Base-by-base conservation (phyloP, 2,113 vertebrate species). In the Leucoraja erinaceus region DNA sequence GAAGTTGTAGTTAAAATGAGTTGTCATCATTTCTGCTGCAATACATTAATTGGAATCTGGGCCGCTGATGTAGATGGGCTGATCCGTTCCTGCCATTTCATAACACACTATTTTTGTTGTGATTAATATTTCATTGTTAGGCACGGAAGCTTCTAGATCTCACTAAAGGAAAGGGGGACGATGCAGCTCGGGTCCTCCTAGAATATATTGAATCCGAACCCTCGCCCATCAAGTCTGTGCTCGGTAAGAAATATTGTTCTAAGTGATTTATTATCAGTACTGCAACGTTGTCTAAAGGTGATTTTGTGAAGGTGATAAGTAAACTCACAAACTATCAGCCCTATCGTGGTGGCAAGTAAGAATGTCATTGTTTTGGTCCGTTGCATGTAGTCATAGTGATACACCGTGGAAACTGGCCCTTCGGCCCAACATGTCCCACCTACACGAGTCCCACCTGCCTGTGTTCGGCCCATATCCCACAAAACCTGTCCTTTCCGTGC, bases 81-180 rank as follows among this genome's bases (percentile, higher is more conserved):
- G 0, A 5, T 28, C 56, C 59, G 18, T 61, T 61, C 22, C 81
- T 12, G 22, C 59, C 10, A 84, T 25, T 56, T 84, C 56, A 61
- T n/a, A 4, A 7, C 2, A 25, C 56, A 25, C 47, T 59, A 22
- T 84, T 84, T 84, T 84, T 84, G 56, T 25, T 84, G 54, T 84
- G 81, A n/a, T 84, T 59, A 84, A 84, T 14, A 61, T 84, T 61
- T 61, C 81, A 84, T 59, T 59, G 81, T 28, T 59, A 97, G 96
- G 97, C 96, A 70, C 97, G 97, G 90, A 94, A 95, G 94, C 95
- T 95, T 77, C 96, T 98, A 1, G 97, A 97, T 94, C 96, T 96
- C 66, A 95, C 95, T 31, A 93, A 95, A 76, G 95, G 94, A 72
- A 97, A 97, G 94, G 95, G 95, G 0, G 96, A 97, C 79, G 94